Percentiles rank a stretch among this genome's conserved stretches.
Conservation (phyloP, 2,113 vertebrate genomes). For the Phoenicopterus ruber region DNA sequence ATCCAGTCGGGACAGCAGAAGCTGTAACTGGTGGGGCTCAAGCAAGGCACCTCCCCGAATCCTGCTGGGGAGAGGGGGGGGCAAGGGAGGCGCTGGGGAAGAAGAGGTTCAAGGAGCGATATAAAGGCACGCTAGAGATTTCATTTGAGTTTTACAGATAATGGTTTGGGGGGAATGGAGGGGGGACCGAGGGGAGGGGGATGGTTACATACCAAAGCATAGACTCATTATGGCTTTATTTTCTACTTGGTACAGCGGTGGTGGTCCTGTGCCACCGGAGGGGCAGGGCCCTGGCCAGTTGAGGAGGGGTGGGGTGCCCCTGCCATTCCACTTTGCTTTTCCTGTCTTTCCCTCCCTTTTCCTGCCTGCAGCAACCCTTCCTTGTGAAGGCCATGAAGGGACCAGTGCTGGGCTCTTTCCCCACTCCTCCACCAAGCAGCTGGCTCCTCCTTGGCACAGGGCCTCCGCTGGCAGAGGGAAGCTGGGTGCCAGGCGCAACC, state of each 20-base stretch:
- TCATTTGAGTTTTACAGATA: slow-evolving; percentile 10
- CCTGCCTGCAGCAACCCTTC: slow-evolving; percentile 11
- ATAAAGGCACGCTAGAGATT: not conserved
- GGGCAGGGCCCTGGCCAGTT: not conserved
- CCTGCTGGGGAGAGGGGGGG: not conserved
- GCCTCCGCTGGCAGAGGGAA: not conserved
- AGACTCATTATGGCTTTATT: slow-evolving; percentile 62
- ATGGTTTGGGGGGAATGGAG: not conserved
- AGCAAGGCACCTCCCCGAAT: not conserved
- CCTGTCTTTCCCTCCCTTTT: not conserved
- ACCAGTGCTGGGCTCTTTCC: not conserved
- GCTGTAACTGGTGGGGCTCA: slow-evolving; percentile 68
- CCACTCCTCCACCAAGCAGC: not conserved
- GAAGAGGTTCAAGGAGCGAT: not conserved
- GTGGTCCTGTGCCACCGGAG: not conserved
- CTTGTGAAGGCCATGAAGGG: not conserved
- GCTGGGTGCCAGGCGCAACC: not conserved
- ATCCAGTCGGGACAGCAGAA: slow-evolving; percentile 89
- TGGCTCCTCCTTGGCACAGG: not conserved
- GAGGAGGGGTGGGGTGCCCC: not conserved
- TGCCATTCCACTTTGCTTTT: not conserved
- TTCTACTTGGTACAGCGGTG: slow-evolving; percentile 23
- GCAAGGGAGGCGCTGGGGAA: not conserved
- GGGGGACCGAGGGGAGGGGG: not conserved
- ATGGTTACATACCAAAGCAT: slow-evolving; percentile 62